A percentile compares a stretch with the other conserved stretches of the same genome.
Conservation (phyloP, 2,888 invertebrate genomes). For the Prosopocoilus inquinatus region DNA sequence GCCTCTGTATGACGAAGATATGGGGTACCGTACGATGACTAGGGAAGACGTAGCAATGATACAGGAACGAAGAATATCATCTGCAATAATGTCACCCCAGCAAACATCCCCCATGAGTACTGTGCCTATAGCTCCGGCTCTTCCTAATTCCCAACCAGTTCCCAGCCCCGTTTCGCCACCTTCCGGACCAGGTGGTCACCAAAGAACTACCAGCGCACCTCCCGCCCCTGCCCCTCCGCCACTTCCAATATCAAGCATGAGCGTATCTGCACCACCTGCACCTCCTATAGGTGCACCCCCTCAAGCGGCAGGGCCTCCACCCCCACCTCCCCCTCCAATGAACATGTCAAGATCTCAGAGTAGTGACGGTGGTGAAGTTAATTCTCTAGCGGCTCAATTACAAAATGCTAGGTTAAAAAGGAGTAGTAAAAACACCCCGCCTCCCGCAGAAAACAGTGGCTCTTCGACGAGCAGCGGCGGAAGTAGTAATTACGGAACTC, state of each 20-base stretch:
- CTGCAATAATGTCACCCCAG: slow-evolving; percentile 55
- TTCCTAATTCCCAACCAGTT: slow-evolving; percentile 31
- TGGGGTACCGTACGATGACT: slow-evolving; percentile 87
- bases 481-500: slow-evolving; percentile 68
- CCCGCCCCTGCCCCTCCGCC: slow-evolving; percentile 53
- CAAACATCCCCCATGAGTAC: slow-evolving; percentile 55
- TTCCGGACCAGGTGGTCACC: slow-evolving; percentile 51
- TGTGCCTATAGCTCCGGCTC: slow-evolving; percentile 55
- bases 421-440: slow-evolving; percentile 57
- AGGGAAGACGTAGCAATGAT: slow-evolving; percentile 86
- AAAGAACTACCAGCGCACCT: slow-evolving; percentile 54
- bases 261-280: slow-evolving; percentile 34
- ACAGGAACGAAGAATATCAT: slow-evolving; percentile 60
- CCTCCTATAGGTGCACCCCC: slow-evolving; percentile 50
- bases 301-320: slow-evolving; percentile 44
- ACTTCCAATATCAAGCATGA: slow-evolving; percentile 47
- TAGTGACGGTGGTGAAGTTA: slow-evolving; percentile 63
- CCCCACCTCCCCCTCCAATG: slow-evolving; percentile 45
- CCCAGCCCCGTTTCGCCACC: slow-evolving; percentile 46
- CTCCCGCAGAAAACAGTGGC: slow-evolving; percentile 71
- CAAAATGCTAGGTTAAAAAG: slow-evolving; percentile 82
- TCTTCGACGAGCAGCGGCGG: slow-evolving; percentile 73
- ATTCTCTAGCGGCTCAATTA: slow-evolving; percentile 82
- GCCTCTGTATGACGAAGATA: slow-evolving; percentile 77
- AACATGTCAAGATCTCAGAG: slow-evolving; percentile 55